These are phyloP conservation scores for Delphinus delphis DNA, from an alignment of 2,113 vertebrate species.

Conservation along the genomic window DNA sequence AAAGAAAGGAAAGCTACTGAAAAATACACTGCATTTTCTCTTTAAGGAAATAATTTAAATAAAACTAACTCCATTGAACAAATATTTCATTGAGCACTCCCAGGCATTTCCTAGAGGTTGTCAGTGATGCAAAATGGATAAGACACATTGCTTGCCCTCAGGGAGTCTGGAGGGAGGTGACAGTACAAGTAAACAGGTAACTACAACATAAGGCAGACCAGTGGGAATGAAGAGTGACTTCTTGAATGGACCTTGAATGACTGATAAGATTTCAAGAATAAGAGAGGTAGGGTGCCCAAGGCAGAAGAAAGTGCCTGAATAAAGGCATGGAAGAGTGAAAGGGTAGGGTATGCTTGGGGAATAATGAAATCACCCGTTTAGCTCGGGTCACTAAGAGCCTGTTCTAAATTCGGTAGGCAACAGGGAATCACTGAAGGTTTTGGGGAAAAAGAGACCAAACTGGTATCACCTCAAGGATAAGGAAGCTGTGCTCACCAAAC, in stretches of 20 bases:
- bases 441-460: background rate
- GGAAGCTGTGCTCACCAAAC: background rate
- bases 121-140: background rate
- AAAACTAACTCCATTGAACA: conserved; percentile 22
- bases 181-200: background rate
- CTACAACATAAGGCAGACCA: background rate
- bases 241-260: background rate
- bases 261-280: background rate
- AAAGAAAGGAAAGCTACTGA: background rate
- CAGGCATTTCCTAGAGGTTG: background rate
- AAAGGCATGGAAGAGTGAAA: background rate
- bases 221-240: background rate
- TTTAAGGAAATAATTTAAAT: conserved; percentile 34
- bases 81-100: background rate
- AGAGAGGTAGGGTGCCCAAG: background rate
- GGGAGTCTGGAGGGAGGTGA: background rate
- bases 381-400: background rate
- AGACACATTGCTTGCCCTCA: background rate
- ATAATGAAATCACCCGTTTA: background rate
- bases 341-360: background rate
- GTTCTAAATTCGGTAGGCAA: background rate
- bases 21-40: background rate
- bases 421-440: background rate
- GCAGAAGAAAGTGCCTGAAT: background rate
- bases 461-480: background rate